Evolutionary conservation across 2,113 vertebrate species (phyloP).

Genomic region (Falco punctatus): DNA sequence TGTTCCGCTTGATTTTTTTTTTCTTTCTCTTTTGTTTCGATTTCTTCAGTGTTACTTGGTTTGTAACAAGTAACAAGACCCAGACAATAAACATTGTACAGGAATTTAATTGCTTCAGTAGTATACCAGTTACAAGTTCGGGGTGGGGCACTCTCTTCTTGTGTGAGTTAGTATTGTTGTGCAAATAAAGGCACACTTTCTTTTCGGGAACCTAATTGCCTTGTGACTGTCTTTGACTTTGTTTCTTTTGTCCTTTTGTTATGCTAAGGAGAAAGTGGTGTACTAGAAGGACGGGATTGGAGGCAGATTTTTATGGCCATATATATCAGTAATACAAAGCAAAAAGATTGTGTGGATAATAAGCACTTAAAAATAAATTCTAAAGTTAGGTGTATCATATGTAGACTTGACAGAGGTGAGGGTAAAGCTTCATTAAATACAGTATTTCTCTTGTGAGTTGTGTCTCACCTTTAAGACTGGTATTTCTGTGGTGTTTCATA

Average conservation of each 20-base stretch:
- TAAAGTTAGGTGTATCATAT: neutral
- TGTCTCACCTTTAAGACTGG: neutral
- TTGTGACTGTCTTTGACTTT: conserved; percentile 44
- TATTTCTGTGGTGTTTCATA: conserved; percentile 51
- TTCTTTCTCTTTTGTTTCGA: neutral
- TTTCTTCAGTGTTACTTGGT: neutral
- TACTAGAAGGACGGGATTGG: neutral
- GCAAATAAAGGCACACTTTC: conserved; percentile 75
- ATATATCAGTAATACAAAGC: neutral
- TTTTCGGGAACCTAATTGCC: conserved; percentile 67
- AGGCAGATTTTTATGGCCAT: neutral
- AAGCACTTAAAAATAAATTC: conserved; percentile 34
- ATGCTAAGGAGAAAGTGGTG: neutral
- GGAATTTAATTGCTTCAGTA: neutral
- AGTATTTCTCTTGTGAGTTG: conserved; percentile 12
- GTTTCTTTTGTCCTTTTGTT: conserved; percentile 34
- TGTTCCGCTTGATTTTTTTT: neutral
- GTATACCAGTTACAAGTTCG: neutral
- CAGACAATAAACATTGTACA: neutral
- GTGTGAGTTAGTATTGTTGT: conserved; percentile 66
- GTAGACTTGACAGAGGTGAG: neutral
- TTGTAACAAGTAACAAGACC: neutral
- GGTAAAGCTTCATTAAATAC: conserved; percentile 13
- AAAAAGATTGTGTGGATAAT: neutral
- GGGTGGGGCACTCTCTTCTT: conserved; percentile 38